Evolutionary conservation across 2,888 invertebrate species (phyloP), one percentile per base, ranked within the genome.

Genomic region (Leucoptera coffeella): DNA sequence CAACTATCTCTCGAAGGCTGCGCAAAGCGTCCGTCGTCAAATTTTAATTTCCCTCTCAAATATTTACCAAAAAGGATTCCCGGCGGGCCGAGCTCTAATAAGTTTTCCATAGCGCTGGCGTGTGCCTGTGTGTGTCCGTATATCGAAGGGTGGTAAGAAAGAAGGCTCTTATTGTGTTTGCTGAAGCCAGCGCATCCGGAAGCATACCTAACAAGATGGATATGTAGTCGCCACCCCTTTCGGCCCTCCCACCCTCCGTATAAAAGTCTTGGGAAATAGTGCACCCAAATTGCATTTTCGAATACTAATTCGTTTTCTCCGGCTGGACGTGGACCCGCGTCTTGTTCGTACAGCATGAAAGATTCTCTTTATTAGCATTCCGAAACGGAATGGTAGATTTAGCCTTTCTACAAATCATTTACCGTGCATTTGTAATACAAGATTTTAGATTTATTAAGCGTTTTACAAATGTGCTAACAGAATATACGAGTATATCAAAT

Each of bases 51-150:
- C 69, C 67, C 59, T 53, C 58, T 69, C 69, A 69, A 69, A 69
- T 67, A 69, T 69, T 69, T 69, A 62, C 67, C 60, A 67, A 67
- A 69, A 69, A 67, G 69, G 69, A 67, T 69, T 67, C 67, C 64
- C 54, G 54, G 50, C 58, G 65, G 65, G 57, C 59, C 58, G 53
- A 52, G 61, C 53, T 67, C 67, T 69, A 69, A 69, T 67, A 69
- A 69, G 69, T 69, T 69, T 67, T 69, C 69, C 64, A 69, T 69
- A 69, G 64, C 64, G 59, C 55, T 49, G 41, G 35, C 40, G 40
- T 38, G 35, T 35, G 33, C 35, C n/a, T n/a, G n/a, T n/a, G n/a
- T n/a, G n/a, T n/a, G n/a, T n/a, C n/a, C n/a, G n/a, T n/a, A n/a
- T n/a, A n/a, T 46, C 47, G 26, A 37, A 34, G 39, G 40, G 29